Percentiles rank a stretch among this genome's conserved stretches.
These are phyloP conservation scores for Microctonus aethiopoides DNA, from an alignment of 2,888 invertebrate genomes.

Conservation along the genomic window DNA sequence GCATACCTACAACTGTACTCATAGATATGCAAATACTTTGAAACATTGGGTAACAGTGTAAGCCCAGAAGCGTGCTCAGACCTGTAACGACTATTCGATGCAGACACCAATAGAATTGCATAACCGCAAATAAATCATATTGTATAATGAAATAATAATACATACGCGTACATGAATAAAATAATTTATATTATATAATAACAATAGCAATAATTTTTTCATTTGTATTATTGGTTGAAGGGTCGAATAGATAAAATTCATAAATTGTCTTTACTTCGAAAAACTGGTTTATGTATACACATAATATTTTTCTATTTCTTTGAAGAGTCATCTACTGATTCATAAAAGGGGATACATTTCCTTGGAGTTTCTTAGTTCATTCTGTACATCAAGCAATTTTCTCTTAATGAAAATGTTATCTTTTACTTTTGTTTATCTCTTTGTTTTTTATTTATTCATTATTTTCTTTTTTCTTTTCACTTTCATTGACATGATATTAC, in stretches of 20 bases:
- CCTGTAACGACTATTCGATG: neutral
- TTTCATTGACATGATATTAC: too few species aligned
- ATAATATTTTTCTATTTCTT: neutral
- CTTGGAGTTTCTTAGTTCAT: neutral
- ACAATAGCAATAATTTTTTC: neutral
- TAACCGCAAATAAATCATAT: neutral
- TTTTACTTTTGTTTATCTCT: neutral
- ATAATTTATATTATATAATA: neutral
- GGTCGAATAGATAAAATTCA: neutral
- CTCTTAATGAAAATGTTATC: neutral
- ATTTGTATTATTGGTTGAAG: neutral
- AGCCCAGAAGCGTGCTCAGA: neutral
- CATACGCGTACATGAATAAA: too few species aligned
- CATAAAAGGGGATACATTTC: neutral
- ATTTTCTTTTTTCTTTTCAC: neutral
- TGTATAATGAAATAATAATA: neutral
- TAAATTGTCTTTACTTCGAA: neutral
- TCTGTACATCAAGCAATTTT: neutral
- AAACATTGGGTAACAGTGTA: constrained; percentile 22
- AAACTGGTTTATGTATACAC: neutral
- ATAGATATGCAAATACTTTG: constrained; percentile 35
- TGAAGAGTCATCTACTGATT: neutral
- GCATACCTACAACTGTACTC: neutral
- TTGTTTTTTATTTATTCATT: neutral
- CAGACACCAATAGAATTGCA: neutral